Base-by-base conservation (phyloP, 2,797 vertebrate species). In the Naso thynnoides region DNA sequence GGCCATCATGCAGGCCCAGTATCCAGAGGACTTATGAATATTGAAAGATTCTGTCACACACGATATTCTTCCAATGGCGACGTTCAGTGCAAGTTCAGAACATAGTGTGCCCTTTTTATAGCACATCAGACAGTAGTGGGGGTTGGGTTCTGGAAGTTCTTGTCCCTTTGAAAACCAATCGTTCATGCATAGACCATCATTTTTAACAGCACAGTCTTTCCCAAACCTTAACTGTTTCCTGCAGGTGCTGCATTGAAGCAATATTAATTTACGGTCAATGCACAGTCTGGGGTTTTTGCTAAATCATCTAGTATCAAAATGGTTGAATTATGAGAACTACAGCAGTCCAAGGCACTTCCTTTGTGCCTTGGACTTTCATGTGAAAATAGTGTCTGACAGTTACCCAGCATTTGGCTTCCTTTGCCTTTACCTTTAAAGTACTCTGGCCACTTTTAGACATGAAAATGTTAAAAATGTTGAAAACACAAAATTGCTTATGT, bases 1-100 rank as follows among this genome's bases (percentile, higher is more conserved):
- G 79, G 55, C 66, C 38, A 78, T 41, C 29, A 79, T 10, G 62
- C 52, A 55, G 68, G 31, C 33, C 36, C 19, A 38, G 65, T 45
- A 42, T 62, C 60, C n/a, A 11, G 11, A 64, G 47, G 59, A 55
- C 49, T 66, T 38, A 73, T 75, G 52, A 83, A 71, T 74, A 82
- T 66, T 77, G 67, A 77, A 82, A 55, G 72, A 71, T 44, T 64
- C 39, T 75, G 76, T 76, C 70, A 1, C 67, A 56, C 42, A 50
- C 10, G 2, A 83, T 84, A 66, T 75, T 65, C 53, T 4, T 82
- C 72, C 59, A 39, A 21, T 31, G 61, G 27, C 48, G 31, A 45
- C 4, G 31, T 47, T 41, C 53, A 45, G 31, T 5, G 21, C 19
- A 27, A 27, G 26, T 10, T 24, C 45, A 71, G 54, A 56, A 63